Conservation (phyloP, 2,797 vertebrate genomes). For the Petrocephalus sullivani region DNA sequence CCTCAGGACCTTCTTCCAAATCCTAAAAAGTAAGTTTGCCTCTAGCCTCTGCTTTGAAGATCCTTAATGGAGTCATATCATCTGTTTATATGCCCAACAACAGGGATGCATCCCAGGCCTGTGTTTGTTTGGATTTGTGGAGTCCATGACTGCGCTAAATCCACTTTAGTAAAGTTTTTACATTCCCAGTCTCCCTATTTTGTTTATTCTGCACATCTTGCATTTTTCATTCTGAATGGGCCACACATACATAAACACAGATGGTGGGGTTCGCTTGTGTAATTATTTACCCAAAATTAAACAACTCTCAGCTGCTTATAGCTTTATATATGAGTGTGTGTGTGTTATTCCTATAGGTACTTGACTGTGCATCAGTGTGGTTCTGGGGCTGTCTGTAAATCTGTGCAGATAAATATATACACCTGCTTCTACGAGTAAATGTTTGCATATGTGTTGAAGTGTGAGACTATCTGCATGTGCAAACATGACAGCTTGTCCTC, state of each 20-base stretch:
- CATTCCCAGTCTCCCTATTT: background rate
- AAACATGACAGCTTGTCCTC: background rate
- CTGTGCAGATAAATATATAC: background rate
- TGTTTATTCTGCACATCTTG: conserved; percentile 4
- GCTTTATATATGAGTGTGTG: background rate
- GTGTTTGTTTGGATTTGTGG: conserved; percentile 8
- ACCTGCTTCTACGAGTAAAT: background rate
- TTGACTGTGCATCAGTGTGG: background rate
- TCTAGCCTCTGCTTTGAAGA: background rate
- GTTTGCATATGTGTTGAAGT: background rate
- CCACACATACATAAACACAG: background rate
- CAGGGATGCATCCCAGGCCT: background rate
- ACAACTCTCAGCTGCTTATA: background rate
- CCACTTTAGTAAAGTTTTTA: background rate
- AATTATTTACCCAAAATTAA: conserved; percentile 8
- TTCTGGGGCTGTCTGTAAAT: background rate
- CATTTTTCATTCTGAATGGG: background rate
- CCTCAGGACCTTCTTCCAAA: conserved; percentile 66
- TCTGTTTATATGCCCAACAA: background rate
- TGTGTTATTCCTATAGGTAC: background rate
- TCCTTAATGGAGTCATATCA: background rate
- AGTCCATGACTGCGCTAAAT: background rate
- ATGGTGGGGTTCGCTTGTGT: background rate
- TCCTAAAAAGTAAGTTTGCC: conserved; percentile 67
- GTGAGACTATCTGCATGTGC: background rate